These are phyloP conservation scores for Lithophane semibrunnea DNA, from an alignment of 2,888 invertebrate genomes.

Conservation along the genomic window DNA sequence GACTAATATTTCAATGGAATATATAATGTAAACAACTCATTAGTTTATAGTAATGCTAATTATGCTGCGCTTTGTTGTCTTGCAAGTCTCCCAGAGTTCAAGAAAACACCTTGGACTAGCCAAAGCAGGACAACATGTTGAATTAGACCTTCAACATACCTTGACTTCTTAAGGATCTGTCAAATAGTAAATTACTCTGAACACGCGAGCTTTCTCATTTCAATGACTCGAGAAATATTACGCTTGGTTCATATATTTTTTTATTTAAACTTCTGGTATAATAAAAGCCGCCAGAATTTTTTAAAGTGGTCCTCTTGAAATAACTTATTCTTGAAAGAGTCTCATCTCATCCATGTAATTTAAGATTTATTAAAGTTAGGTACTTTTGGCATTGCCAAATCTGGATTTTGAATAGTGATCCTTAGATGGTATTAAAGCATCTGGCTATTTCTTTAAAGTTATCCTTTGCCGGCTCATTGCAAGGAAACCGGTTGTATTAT, in stretches of 20 bases:
- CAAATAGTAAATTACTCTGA: conserved; percentile 16
- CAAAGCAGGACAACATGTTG: conserved; percentile 21
- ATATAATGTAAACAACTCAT: background rate
- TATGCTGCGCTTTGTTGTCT: conserved; percentile 1
- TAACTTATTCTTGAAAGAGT: background rate
- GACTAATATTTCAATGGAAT: background rate
- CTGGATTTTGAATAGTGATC: background rate
- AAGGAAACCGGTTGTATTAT: background rate
- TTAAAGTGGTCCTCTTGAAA: background rate
- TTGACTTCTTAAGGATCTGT: conserved; percentile 25
- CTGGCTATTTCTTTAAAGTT: background rate
- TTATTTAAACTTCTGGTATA: background rate
- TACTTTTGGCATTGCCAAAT: background rate
- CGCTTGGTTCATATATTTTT: background rate
- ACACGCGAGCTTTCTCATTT: conserved; percentile 24
- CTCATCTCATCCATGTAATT: background rate
- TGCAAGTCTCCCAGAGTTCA: conserved; percentile 27
- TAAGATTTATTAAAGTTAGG: no score
- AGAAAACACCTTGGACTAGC: conserved; percentile 16
- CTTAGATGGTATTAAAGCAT: conserved; percentile 18
- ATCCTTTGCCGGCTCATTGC: background rate
- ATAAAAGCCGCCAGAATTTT: background rate
- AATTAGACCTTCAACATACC: conserved; percentile 17
- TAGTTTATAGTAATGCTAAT: background rate
- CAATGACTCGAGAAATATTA: background rate